Evolutionary conservation across 2,113 vertebrate species (phyloP), one percentile per base, ranked within the genome.

Genomic region (Brachyistius frenatus): DNA sequence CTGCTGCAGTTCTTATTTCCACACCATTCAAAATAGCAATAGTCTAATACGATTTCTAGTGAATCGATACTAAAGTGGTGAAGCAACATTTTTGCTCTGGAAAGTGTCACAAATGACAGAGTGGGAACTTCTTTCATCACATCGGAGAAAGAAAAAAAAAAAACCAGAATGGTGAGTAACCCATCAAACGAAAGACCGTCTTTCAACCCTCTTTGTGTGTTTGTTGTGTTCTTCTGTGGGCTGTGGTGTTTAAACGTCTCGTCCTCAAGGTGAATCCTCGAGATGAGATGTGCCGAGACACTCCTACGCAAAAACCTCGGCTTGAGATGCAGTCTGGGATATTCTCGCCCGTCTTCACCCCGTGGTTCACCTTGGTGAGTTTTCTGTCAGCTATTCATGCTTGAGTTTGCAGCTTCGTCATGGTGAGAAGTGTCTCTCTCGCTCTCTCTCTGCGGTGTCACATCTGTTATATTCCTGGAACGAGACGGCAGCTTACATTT

Each of bases 271-370:
- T 67, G 9, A 58, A 56, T 50, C 46, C 49, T 32, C 32, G 39
- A 76, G 55, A 71, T 35, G 30, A 54, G 32, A 78, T 54, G 73
- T 37, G 30, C 77, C 30, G 11, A 73, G 57, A 69, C 35, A 47
- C 66, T 70, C 56, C 64, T 36, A 63, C 76, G 81, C 76, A 23
- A 60, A 58, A 60, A 30, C 14, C 77, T 46, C 30, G 6, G 61
- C 11, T 33, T 66, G 72, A 62, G 65, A 64, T 23, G 30, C 68
- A 67, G 57, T 86, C 83, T 86, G 87, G 80, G 89, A 23, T 23
- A 83, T 14, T 41, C 39, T 11, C 2, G 78, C 87, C 87, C 78
- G 70, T 39, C 62, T 23, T 83, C 50, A 2, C 55, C 39, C 55
- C 33, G 73, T 36, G 72, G 61, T 81, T 82, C 87, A 84, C 85